A percentile compares a stretch with the other conserved stretches of the same genome.
phyloP scores from a whole-genome alignment of 2,888 invertebrate genomes.

The Lapara coniferarum region DNA sequence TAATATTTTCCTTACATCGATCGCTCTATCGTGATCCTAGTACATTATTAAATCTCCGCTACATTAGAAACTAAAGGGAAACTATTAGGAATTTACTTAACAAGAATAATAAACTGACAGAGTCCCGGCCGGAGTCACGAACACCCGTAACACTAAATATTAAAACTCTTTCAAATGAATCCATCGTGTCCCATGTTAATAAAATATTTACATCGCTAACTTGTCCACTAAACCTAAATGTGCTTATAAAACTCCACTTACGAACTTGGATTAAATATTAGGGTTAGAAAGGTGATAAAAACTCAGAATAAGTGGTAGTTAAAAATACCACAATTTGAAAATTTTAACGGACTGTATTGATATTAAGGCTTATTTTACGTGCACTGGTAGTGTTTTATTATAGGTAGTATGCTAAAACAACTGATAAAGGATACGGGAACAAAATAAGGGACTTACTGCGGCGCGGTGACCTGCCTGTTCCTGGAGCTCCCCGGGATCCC shows the following conservation, averaged over 20 bases:
- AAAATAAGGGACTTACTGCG: too few relatives aligned
- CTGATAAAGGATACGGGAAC: too few relatives aligned
- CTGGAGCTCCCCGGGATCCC: too few relatives aligned
- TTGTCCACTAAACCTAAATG: constrained; percentile 11
- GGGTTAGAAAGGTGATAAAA: constrained; percentile 2
- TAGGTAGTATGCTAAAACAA: too few relatives aligned
- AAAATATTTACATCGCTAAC: constrained; percentile 19
- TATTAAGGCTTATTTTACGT: too few relatives aligned
- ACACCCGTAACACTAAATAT: constrained; percentile 18
- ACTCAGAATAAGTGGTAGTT: too few relatives aligned
- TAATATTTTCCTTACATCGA: too few relatives aligned
- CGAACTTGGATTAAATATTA: constrained; percentile 11
- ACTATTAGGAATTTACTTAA: constrained; percentile 9
- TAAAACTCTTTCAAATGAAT: constrained; percentile 9
- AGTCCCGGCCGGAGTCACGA: constrained; percentile 2
- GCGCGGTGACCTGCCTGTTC: too few relatives aligned
- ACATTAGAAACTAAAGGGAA: neutral
- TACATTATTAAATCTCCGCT: neutral
- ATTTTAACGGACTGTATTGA: too few relatives aligned
- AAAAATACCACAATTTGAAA: too few relatives aligned
- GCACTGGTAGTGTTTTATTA: too few relatives aligned
- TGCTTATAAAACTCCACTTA: constrained; percentile 17
- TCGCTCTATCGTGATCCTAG: neutral
- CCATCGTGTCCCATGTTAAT: constrained; percentile 17
- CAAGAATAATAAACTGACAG: constrained; percentile 13